Conservation (phyloP, 2,797 vertebrate species). For the Cetoscarus ocellatus region DNA sequence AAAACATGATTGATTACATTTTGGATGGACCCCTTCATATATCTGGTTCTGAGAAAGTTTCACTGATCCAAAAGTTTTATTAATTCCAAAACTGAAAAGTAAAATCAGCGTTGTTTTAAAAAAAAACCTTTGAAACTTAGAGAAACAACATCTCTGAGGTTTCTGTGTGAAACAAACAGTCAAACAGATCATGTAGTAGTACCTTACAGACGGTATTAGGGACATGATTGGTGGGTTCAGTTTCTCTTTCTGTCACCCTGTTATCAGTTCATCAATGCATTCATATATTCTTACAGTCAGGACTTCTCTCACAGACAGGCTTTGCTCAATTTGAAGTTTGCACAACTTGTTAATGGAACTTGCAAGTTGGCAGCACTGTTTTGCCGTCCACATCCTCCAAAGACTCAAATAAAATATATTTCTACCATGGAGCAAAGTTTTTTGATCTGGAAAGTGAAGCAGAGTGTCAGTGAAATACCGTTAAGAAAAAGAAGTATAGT, state of each 20-base stretch:
- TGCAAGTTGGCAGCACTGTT: slow-evolving; percentile 76
- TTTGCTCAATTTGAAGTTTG: slow-evolving; percentile 72
- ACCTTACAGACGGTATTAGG: not conserved
- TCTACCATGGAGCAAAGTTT: slow-evolving; percentile 75
- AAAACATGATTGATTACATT: too few species aligned
- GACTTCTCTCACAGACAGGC: slow-evolving; percentile 43
- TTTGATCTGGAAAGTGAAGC: slow-evolving; percentile 84
- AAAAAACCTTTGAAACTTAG: not conserved
- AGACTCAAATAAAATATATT: slow-evolving; percentile 77
- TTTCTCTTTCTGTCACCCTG: slow-evolving; percentile 51
- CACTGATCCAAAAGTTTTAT: not conserved
- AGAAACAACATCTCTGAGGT: not conserved
- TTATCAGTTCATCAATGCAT: slow-evolving; percentile 46
- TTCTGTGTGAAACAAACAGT: slow-evolving; percentile 4
- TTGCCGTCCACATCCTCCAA: slow-evolving; percentile 77
- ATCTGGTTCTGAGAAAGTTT: too few species aligned
- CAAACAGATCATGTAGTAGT: not conserved
- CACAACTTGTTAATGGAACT: slow-evolving; percentile 79
- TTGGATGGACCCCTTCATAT: too few species aligned
- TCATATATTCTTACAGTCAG: slow-evolving; percentile 37
- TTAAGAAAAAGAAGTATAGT: slow-evolving; percentile 70
- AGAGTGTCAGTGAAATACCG: slow-evolving; percentile 80
- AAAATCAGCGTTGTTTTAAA: slow-evolving; percentile 7
- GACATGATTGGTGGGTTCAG: slow-evolving; percentile 35
- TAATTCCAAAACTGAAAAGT: not conserved